A percentile compares a stretch with the other conserved stretches of the same genome.
These are phyloP conservation scores for Poecilobothrus nobilitatus DNA, from an alignment of 2,888 invertebrate genomes.

Conservation along the genomic window DNA sequence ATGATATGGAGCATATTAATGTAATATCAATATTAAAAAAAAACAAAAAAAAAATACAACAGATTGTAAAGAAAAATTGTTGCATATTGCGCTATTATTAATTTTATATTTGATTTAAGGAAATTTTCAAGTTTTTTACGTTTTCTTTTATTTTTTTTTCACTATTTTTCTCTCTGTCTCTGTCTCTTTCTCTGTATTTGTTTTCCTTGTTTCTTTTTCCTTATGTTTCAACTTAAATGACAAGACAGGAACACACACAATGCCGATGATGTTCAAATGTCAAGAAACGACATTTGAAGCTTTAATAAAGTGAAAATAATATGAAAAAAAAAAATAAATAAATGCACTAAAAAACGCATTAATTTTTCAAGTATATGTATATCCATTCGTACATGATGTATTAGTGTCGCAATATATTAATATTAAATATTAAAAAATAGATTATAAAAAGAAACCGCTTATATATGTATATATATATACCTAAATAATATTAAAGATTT, in stretches of 20 bases:
- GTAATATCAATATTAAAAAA: too few species aligned
- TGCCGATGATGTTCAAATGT: background rate
- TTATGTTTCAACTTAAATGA: background rate
- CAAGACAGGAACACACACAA: background rate
- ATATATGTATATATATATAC: too few species aligned
- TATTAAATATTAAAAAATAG: background rate
- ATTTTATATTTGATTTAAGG: too few species aligned
- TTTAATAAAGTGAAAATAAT: background rate
- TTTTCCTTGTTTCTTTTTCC: background rate
- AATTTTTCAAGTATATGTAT: too few species aligned
- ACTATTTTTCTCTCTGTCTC: background rate
- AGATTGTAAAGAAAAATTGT: too few species aligned
- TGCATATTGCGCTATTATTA: too few species aligned
- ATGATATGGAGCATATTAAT: too few species aligned
- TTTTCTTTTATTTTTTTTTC: background rate
- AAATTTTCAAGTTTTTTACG: too few species aligned
- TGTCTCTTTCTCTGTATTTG: background rate
- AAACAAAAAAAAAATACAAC: too few species aligned
- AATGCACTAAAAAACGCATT: background rate
- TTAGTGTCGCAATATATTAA: background rate
- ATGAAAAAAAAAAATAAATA: background rate
- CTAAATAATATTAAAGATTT: too few species aligned
- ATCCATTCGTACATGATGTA: background rate
- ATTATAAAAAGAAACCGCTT: background rate
- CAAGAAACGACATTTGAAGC: background rate